Conservation (phyloP, 2,113 vertebrate species). For the Galemys pyrenaicus region DNA sequence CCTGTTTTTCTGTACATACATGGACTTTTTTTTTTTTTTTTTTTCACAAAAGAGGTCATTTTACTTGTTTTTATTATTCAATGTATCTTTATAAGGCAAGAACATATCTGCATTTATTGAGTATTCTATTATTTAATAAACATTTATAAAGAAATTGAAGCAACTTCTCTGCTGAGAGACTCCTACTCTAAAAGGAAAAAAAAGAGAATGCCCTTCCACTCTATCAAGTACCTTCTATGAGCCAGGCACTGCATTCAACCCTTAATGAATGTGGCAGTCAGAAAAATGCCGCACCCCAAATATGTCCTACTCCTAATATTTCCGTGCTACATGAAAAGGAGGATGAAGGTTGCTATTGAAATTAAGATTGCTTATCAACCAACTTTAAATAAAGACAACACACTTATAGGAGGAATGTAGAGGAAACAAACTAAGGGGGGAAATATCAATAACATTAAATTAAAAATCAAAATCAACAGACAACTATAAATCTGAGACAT, state of each 20-base stretch:
- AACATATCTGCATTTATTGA: slow-evolving; percentile 52
- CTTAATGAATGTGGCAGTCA: not conserved
- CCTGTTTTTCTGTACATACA: not conserved
- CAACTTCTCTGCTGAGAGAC: slow-evolving; percentile 35
- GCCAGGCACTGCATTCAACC: not conserved
- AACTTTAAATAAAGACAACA: too few relatives aligned
- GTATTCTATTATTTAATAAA: slow-evolving; percentile 69
- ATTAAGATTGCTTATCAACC: not conserved
- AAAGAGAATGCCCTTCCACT: not conserved
- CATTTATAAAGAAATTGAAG: slow-evolving; percentile 63
- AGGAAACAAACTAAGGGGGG: too few relatives aligned
- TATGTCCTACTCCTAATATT: not conserved
- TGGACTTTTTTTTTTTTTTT: not conserved
- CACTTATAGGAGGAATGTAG: too few relatives aligned
- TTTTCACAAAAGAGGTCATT: slow-evolving; percentile 29
- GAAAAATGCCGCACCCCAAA: not conserved
- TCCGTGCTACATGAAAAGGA: not conserved
- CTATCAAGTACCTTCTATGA: not conserved
- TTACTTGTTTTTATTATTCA: slow-evolving; percentile 57
- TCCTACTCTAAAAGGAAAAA: slow-evolving; percentile 33
- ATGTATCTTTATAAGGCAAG: slow-evolving; percentile 63
- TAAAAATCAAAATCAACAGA: too few relatives aligned
- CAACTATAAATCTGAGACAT: too few relatives aligned
- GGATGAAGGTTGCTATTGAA: not conserved
- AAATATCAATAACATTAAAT: too few relatives aligned